phyloP scores from a whole-genome alignment of 2,888 invertebrate genomes.

The Cryptocheilus praepositus region DNA sequence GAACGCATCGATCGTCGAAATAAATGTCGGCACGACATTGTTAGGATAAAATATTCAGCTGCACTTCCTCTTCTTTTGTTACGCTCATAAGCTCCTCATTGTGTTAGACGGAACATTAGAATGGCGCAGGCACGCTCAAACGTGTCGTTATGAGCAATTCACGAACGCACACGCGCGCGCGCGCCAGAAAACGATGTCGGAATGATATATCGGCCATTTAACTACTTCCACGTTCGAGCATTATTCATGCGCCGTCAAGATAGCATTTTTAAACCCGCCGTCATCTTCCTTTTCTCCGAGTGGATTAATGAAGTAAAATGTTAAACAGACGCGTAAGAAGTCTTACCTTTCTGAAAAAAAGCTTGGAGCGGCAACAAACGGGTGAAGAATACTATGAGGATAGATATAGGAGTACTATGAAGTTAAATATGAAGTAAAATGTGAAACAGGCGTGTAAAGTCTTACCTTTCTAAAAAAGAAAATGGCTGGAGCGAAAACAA shows the following conservation, averaged over 20 bases:
- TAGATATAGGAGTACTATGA: too few relatives aligned
- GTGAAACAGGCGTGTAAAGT: too few relatives aligned
- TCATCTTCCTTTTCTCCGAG: conserved; percentile 19
- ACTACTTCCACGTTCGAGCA: conserved; percentile 52
- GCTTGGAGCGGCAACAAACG: too few relatives aligned
- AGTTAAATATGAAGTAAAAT: too few relatives aligned
- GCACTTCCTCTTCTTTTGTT: neutral
- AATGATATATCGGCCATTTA: conserved; percentile 49
- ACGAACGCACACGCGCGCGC: neutral
- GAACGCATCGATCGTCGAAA: too few relatives aligned
- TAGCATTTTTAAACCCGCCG: conserved; percentile 41
- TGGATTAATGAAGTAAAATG: neutral
- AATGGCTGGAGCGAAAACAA: too few relatives aligned
- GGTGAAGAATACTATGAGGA: too few relatives aligned
- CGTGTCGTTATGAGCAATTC: neutral
- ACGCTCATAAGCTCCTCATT: conserved; percentile 2
- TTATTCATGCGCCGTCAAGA: conserved; percentile 42
- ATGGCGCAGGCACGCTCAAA: neutral
- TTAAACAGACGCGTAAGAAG: neutral
- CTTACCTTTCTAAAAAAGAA: too few relatives aligned
- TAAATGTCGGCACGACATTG: too few relatives aligned
- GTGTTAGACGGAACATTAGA: conserved; percentile 1
- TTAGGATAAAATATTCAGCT: too few relatives aligned
- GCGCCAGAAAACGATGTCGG: conserved; percentile 31
- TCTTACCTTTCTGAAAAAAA: too few relatives aligned